These are phyloP conservation scores for Girardinichthys multiradiatus DNA, from an alignment of 2,113 vertebrate species.

Conservation along the genomic window DNA sequence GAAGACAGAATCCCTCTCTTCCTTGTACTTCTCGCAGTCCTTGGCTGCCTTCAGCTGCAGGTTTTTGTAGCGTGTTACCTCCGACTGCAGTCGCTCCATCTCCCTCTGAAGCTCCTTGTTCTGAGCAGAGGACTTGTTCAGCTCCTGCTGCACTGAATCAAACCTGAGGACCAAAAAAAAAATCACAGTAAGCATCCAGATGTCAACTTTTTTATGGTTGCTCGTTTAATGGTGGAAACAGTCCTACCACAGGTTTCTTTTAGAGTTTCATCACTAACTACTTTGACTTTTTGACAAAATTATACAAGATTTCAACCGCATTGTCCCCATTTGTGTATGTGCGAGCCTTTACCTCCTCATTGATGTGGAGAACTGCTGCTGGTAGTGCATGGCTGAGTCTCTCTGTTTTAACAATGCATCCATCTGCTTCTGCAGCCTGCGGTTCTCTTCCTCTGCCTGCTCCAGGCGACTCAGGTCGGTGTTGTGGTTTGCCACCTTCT, in stretches of 20 bases:
- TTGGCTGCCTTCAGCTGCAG: constrained; percentile 90
- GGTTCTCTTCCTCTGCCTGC: constrained; percentile 92
- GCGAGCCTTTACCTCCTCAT: constrained; percentile 85
- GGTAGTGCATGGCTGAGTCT: constrained; percentile 94
- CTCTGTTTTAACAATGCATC: constrained; percentile 93
- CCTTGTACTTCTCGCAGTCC: constrained; percentile 96
- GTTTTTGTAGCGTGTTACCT: constrained; percentile 94
- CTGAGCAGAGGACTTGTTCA: constrained; percentile 90
- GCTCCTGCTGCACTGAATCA: constrained; percentile 92
- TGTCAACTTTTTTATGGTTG: no score
- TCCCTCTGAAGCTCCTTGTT: constrained; percentile 97
- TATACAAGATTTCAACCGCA: neutral
- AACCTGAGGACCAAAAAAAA: constrained; percentile 78
- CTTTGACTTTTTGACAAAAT: neutral
- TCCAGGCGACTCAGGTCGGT: constrained; percentile 94
- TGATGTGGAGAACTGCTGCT: constrained; percentile 95
- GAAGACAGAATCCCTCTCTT: constrained; percentile 96
- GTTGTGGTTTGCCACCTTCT: constrained; percentile 93
- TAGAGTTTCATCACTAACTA: neutral
- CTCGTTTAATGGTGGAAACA: no score
- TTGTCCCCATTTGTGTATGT: neutral
- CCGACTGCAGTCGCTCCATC: constrained; percentile 95
- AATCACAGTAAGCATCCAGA: neutral
- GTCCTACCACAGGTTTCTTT: constrained; percentile 4
- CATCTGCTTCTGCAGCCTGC: constrained; percentile 91